Conservation (phyloP, 2,888 invertebrate species). For the Herminia tarsipennalis region DNA sequence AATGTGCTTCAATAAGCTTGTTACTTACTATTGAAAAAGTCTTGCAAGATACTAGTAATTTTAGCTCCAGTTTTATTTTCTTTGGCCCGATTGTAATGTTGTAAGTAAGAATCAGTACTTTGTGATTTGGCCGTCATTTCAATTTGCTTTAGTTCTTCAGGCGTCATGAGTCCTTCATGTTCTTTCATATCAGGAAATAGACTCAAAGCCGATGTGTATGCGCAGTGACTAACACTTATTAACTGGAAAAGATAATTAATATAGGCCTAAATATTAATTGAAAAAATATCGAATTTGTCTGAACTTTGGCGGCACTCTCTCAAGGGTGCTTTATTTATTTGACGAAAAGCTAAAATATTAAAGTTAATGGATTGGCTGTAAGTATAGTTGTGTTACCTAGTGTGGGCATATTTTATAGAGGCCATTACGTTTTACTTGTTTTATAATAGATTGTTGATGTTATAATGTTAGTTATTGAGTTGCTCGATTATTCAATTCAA, state of each 20-base stretch:
- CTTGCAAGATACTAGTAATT: slow-evolving; percentile 67
- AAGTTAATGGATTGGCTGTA: no score
- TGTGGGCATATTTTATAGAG: no score
- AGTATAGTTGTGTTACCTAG: no score
- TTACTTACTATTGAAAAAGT: slow-evolving; percentile 64
- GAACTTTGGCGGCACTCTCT: no score
- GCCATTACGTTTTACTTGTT: no score
- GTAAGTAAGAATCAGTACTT: slow-evolving; percentile 56
- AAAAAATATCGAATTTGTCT: no score
- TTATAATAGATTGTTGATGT: no score
- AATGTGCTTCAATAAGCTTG: no score
- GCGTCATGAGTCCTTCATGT: slow-evolving; percentile 67
- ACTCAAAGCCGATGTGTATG: slow-evolving; percentile 77
- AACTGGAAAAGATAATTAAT: slow-evolving; percentile 55
- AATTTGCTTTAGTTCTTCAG: slow-evolving; percentile 62
- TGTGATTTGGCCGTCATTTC: slow-evolving; percentile 60
- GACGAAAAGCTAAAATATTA: no score
- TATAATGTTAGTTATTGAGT: background rate
- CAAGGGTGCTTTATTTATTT: background rate
- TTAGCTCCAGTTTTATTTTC: slow-evolving; percentile 48
- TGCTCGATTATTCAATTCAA: background rate
- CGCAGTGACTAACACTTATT: slow-evolving; percentile 71
- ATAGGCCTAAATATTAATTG: no score
- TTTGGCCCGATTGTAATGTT: slow-evolving; percentile 50
- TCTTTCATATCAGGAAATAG: slow-evolving; percentile 80